A percentile compares a stretch with the other conserved stretches of the same genome.
These are phyloP conservation scores for Phrynocephalus guinanensis DNA, from an alignment of 2,797 vertebrate species.

Conservation along the genomic window DNA sequence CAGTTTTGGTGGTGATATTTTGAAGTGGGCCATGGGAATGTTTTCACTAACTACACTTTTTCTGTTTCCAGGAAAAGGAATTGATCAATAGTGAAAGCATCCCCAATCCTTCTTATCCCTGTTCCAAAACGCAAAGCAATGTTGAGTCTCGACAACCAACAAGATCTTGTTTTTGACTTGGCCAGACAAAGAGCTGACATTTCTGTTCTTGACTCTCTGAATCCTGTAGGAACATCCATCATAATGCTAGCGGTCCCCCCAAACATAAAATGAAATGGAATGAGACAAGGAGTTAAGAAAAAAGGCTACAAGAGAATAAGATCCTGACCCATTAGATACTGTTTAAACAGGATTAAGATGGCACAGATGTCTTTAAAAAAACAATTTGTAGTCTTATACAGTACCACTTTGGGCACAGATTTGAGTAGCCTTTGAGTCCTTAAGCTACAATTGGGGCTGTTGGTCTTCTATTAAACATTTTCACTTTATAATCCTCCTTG, in stretches of 20 bases:
- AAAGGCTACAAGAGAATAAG: slow-evolving; percentile 56
- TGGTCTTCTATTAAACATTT: slow-evolving; percentile 68
- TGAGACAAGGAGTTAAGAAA: background rate
- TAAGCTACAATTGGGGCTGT: slow-evolving; percentile 51
- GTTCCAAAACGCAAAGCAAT: slow-evolving; percentile 46
- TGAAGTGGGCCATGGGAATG: background rate
- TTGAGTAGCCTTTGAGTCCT: slow-evolving; percentile 54
- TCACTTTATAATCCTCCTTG: slow-evolving; percentile 60
- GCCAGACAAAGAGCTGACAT: slow-evolving; percentile 41
- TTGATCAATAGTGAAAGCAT: slow-evolving; percentile 36
- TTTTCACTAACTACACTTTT: background rate
- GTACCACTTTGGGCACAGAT: background rate
- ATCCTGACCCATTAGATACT: slow-evolving; percentile 59
- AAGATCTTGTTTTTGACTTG: slow-evolving; percentile 63
- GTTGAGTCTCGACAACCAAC: slow-evolving; percentile 47
- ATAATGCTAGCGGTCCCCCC: slow-evolving; percentile 58
- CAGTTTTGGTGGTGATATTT: background rate
- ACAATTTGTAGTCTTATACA: slow-evolving; percentile 60
- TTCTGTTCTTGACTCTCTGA: slow-evolving; percentile 68
- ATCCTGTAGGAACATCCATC: slow-evolving; percentile 64
- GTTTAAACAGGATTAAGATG: slow-evolving; percentile 60
- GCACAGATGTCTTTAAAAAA: slow-evolving; percentile 36
- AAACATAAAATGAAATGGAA: background rate
- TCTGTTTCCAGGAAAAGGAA: slow-evolving; percentile 35
- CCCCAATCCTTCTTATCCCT: slow-evolving; percentile 52